Evolutionary conservation across 92 coral and sea anemone species (phyloP).

Genomic region (Pocillopora meandrina): DNA sequence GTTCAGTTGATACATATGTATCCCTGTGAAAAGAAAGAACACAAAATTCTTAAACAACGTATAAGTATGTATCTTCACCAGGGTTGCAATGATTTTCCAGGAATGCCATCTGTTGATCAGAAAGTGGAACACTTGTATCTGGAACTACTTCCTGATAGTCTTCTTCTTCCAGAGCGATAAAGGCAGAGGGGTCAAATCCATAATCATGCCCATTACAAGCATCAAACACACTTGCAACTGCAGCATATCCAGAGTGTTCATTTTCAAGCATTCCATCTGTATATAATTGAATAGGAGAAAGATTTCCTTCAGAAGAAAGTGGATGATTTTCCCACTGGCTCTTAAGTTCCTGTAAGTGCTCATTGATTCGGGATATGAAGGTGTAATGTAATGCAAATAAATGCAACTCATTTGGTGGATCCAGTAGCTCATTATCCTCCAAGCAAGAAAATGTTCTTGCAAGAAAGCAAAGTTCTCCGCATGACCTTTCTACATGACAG

Average conservation of each 20-base stretch:
- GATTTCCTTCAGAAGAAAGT: conserved; percentile 48
- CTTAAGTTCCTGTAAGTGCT: conserved; percentile 45
- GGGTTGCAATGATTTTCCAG: conserved; percentile 41
- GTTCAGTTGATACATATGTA: neutral
- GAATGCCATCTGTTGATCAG: conserved; percentile 23
- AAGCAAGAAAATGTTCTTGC: conserved; percentile 33
- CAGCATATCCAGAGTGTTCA: conserved; percentile 44
- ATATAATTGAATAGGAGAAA: conserved; percentile 57
- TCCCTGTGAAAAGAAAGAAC: conserved; percentile 12
- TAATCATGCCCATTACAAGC: conserved; percentile 15
- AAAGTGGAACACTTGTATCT: conserved; percentile 32
- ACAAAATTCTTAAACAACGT: conserved; percentile 29
- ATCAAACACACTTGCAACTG: conserved; percentile 14
- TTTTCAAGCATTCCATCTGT: conserved; percentile 58
- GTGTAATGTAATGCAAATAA: conserved; percentile 50
- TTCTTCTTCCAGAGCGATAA: conserved; percentile 47
- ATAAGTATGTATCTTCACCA: conserved; percentile 47
- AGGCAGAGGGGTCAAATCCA: conserved; percentile 51
- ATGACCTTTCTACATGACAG: conserved; percentile 55
- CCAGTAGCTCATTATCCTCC: conserved; percentile 32
- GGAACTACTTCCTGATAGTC: conserved; percentile 59
- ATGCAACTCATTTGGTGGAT: conserved; percentile 50
- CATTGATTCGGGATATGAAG: conserved; percentile 49
- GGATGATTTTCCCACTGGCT: conserved; percentile 58
- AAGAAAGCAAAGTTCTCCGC: conserved; percentile 52